Evolutionary conservation across 2,113 vertebrate species (phyloP), one percentile per base, ranked within the genome.

Genomic region (Tringa solitaria): DNA sequence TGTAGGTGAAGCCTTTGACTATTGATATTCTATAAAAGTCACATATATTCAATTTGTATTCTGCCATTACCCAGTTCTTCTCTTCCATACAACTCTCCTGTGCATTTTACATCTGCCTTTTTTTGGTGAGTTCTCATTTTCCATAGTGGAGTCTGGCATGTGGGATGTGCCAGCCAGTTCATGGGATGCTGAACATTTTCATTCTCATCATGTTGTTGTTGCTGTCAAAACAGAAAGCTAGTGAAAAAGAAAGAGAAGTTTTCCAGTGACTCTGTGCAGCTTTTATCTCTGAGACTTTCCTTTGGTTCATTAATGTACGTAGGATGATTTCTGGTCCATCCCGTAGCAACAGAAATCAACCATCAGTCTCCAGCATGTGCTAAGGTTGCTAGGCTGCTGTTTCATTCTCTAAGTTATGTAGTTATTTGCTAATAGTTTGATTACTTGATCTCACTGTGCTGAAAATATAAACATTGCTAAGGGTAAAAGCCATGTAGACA

Each of bases 121-220:
- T 91, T 56, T 78, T 89, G 84, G 57, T 72, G 64, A 75, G 46
- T 81, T 96, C 88, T 95, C 60, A 15, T 95, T 92, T 91, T 95
- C 54, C 74, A 41, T n/a, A 32, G 77, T 46, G 30, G 78, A 95
- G 87, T 90, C 91, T 96, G 83, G 90, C 87, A 82, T 32, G 88
- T 95, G 84, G 91, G 93, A 93, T 95, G 84, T 92, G 92, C 90
- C 91, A 94, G 76, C 63, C 86, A 75, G 85, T 87, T 94, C 84
- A 92, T 28, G 78, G 79, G 73, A 84, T 96, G 84, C 73, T 13
- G 48, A 87, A 81, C 54, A 14, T 74, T 93, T 89, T 96, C 72
- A 59, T 92, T 91, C 72, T 85, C 72, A 32, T 65, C n/a, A 3
- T 90, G 69, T 85, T 95, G 88, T 91, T 30, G 4, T 93, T 19